Base-by-base conservation (phyloP, 2,888 invertebrate species). In the Perithous albicinctus region DNA sequence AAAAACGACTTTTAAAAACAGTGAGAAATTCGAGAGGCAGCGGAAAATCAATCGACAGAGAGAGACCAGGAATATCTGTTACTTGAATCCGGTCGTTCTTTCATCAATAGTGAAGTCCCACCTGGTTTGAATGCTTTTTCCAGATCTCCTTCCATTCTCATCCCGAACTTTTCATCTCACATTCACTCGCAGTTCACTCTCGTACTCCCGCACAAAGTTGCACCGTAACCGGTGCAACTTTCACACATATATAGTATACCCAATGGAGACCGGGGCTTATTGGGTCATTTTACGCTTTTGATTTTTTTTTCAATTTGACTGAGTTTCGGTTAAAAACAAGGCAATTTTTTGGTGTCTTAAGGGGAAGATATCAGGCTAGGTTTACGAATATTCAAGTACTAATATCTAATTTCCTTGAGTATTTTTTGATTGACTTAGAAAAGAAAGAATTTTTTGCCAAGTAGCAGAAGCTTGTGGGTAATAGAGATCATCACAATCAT, bases 81-180 rank as follows among this genome's bases (percentile, higher is more conserved):
- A 56, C 56, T n/a, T 29, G 32, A 32, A 56, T 56, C 29, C 56
- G 56, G 6, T 56, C 29, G 56, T 56, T 56, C 32, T 29, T 56
- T 56, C 32, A 29, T 56, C 56, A 15, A 48, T 48, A 20, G 48
- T 20, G 2, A 15, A 3, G 15, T 56, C 56, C 32, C 32, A 56
- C 56, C 32, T 56, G 32, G 56, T 56, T 56, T 5, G n/a, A 56
- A 32, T 8, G 32, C n/a, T 56, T 56, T 56, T 56, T 32, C 20
- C 29, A 15, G n/a, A 56, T 32, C 29, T 56, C 15, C 29, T 56
- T 56, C 32, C 56, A 7, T 56, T 56, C 32, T 56, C 56, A 56
- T 56, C 15, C 56, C 29, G n/a, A 4, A 32, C n/a, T 15, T 29
- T 56, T 56, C 15, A 32, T 56, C 56, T 56, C 56, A 32, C 56